Conservation (phyloP, 1,140 invertebrate species). For the Gryllus bimaculatus region DNA sequence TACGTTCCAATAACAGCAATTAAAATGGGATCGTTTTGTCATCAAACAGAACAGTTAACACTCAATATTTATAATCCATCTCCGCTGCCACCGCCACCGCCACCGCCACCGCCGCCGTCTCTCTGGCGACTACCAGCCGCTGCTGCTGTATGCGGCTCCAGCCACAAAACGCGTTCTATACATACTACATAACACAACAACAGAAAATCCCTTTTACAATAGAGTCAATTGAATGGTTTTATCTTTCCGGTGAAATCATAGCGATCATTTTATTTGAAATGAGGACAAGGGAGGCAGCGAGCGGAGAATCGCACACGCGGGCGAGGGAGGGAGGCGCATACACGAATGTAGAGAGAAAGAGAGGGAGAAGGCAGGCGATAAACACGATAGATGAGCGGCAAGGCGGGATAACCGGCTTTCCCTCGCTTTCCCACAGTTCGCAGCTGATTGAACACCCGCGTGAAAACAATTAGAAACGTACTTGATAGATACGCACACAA, state of each 20-base stretch:
- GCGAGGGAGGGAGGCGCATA: not conserved
- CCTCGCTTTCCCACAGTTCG: not conserved
- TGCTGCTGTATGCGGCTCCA: not conserved
- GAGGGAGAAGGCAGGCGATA: not conserved
- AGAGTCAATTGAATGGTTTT: constrained; percentile 5
- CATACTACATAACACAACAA: not conserved
- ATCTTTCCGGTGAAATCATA: not conserved
- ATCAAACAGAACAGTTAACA: constrained; percentile 5
- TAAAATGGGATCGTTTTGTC: constrained; percentile 4
- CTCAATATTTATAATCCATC: constrained; percentile 5
- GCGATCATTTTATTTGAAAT: constrained; percentile 1
- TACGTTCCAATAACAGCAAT: not conserved
- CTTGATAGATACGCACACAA: not conserved
- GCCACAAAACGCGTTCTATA: not conserved
- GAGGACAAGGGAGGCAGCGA: not conserved
- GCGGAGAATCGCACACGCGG: not conserved
- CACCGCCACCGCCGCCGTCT: too few relatives aligned
- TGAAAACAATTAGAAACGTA: not conserved
- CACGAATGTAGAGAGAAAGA: not conserved
- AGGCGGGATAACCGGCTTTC: not conserved
- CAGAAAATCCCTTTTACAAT: constrained; percentile 5
- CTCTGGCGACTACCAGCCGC: not conserved
- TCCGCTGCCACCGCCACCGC: not conserved
- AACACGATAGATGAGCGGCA: not conserved
- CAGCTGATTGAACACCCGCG: not conserved